Base-by-base conservation (phyloP, 2,888 invertebrate genomes). In the Arge pagana region DNA sequence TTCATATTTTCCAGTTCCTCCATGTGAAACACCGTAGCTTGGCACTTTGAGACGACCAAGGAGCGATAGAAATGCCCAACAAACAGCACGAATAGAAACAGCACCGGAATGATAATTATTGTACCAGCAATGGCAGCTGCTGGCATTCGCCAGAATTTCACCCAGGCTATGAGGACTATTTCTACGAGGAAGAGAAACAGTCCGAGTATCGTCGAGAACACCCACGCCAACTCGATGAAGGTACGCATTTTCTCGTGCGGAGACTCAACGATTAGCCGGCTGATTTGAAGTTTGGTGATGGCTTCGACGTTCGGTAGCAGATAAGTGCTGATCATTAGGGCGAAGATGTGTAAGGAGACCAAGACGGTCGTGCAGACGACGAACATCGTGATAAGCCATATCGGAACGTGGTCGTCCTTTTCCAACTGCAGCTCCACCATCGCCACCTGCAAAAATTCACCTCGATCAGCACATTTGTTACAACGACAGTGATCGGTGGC, bases 241-340 rank as follows among this genome's bases (percentile, higher is more conserved):
- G 68, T 68, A 52, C 76, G 76, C 59, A 77, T 68, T 23, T 71
- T 63, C 53, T 72, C 70, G 55, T 77, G 76, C 2, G 77, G 76
- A 24, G 76, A 76, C 59, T 74, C 74, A 41, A 73, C 69, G 3
- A 75, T 74, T 21, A 74, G 66, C 52, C 66, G 70, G 33, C 71
- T 71, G 40, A 75, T 76, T 57, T 78, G 77, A 7, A 81, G 78
- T 60, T 81, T 80, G 33, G 81, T 81, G 21, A 83, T 81, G 0
- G 84, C 82, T 67, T 85, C 85, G 37, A 86, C 81, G 64, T 85
- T 81, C 4, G 85, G 85, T 50, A 86, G 71, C 54, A 86, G 84
- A 65, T 85, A 85, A 0, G 85, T 85, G 60, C 83, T 83, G 65
- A 86, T 86, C 85, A 85, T 85, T 16, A 86, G 71, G 1, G 85